Base-by-base conservation (phyloP, 92 coral and sea anemone species). In the Parazoanthus atlanticus region DNA sequence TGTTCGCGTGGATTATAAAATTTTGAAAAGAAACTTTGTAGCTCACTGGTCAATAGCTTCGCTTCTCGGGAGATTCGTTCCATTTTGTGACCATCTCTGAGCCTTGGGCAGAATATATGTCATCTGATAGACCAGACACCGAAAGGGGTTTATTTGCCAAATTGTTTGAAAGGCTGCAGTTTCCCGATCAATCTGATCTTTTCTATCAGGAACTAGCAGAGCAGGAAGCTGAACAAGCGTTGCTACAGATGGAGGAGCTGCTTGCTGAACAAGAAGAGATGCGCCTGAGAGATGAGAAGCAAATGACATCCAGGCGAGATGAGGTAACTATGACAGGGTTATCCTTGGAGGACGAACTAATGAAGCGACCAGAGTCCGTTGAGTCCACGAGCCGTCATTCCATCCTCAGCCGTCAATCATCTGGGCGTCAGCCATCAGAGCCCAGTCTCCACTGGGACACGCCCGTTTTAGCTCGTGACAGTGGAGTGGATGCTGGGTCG, bases 401-500 rank as follows among this genome's bases (percentile, higher is more conserved):
- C 10, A 56, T 88, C 70, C 90, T 90, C 15, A 95, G 96, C 86
- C 98, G 77, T 38, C 77, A 70, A 46, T 84, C 87, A 76, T 85
- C 92, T 9, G 90, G 80, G 5, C 90, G 86, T 34, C 89, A 74
- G n/a, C 73, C 88, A 21, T 92, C 92, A 2, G 93, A 92, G 84
- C 88, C 91, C 64, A 94, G 94, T 78, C 91, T 92, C 36, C 91
- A 90, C 40, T 91, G 89, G 41, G 93, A 85, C 29, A 76, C 93
- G 4, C 40, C 88, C 10, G 92, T 69, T 65, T 92, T 83, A 74
- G 94, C 96, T 78, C 94, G 96, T 61, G 99, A 97, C 93, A 97
- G 99, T 79, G 98, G 99, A 36, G 93, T 97, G 79, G 99, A 93
- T 31, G 95, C 94, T 56, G 96, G 93, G 33, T 95, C 98, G 78